phyloP scores from a whole-genome alignment of 1,140 invertebrate genomes.

The Zaprionus gabonicus region DNA sequence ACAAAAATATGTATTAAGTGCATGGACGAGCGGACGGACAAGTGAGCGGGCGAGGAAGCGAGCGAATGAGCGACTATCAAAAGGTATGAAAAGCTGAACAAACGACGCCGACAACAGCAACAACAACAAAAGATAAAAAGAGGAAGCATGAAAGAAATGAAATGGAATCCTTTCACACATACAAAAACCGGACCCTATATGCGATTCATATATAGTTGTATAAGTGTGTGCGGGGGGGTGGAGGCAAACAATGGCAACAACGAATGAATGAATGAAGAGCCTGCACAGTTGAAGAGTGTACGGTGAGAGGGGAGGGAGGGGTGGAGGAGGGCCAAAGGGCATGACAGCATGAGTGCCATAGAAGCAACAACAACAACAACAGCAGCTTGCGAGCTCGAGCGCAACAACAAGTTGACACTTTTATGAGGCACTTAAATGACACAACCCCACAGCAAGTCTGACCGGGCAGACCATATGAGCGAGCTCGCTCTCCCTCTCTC shows the following conservation, averaged over 20 bases:
- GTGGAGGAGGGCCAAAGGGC: constrained; percentile 26
- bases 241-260: constrained; percentile 40
- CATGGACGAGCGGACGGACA: constrained; percentile 34
- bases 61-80: constrained; percentile 46
- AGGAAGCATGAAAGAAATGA: constrained; percentile 63
- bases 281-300: constrained; percentile 37
- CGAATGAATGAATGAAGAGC: constrained; percentile 49
- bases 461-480: constrained; percentile 38
- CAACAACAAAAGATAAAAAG: constrained; percentile 33
- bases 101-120: constrained; percentile 51
- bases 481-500: background rate
- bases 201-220: constrained; percentile 19
- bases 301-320: background rate
- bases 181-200: constrained; percentile 40
- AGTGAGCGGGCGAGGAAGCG: constrained; percentile 15
- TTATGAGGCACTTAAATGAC: constrained; percentile 82
- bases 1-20: constrained; percentile 83
- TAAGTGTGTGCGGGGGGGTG: background rate
- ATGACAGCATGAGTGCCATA: constrained; percentile 43
- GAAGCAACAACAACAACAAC: constrained; percentile 70
- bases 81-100: constrained; percentile 72
- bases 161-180: constrained; percentile 75
- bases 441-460: constrained; percentile 68
- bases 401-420: constrained; percentile 81
- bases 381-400: constrained; percentile 40